Base-by-base conservation (phyloP, 2,888 invertebrate genomes). In the Mantis religiosa region DNA sequence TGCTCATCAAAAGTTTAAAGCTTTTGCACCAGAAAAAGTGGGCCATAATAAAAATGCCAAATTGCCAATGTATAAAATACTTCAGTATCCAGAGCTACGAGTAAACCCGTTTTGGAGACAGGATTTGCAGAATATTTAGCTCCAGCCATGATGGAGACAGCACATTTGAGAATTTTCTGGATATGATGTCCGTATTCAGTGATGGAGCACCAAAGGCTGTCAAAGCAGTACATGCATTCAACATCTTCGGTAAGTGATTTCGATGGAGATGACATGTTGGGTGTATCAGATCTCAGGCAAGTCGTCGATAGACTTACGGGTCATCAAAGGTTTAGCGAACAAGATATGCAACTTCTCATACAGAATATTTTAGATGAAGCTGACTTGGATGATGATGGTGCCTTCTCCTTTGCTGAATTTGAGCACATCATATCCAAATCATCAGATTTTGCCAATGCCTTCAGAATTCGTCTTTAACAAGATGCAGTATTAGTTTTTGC, bases 181-280 rank as follows among this genome's bases (percentile, higher is more conserved):
- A 99, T 92, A 98, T 99, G 98, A 98, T 98, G 97, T 98, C 98
- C 0, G 98, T 98, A 28, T 98, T 99, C 91, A 97, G 98, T 92
- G 98, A 98, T 91, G 96, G 96, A 92, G 98, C 98, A 14, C 98
- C 98, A 0, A 96, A 97, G 91, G 97, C 97, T 90, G 97, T 99
- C 0, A 99, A 99, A 93, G 97, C 98, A 25, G 98, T 98, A 92
- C 98, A 99, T 94, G 98, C 98, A 4, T 99, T 99, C 94, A 95
- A 98, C 92, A 98, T 99, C 93, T 98, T 98, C 94, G 98, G 98
- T 98, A 94, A 94, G 92, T 91, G 86, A 98, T 95, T 98, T 98
- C 93, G 98, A 98, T 94, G 97, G 98, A 0, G 98, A 98, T 93
- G 98, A 98, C 92, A 97, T 98, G 97, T 95, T 98, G 88, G 98